A percentile compares a stretch with the other conserved stretches of the same genome.
These are phyloP conservation scores for Babylonia areolata DNA, from an alignment of 1,140 invertebrate species.

Conservation along the genomic window DNA sequence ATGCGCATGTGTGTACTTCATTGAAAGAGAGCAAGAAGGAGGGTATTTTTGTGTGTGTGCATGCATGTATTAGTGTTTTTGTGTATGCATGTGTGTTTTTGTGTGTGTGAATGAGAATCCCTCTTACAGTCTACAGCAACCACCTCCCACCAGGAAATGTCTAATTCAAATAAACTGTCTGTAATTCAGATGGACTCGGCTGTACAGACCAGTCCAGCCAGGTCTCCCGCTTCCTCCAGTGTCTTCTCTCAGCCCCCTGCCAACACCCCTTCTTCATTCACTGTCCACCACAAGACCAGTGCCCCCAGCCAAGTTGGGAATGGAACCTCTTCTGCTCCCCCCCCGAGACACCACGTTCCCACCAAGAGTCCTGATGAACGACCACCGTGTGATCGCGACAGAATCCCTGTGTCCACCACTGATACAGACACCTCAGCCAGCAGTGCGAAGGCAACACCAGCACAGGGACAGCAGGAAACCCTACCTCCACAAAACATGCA, in stretches of 20 bases:
- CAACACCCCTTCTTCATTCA: background rate
- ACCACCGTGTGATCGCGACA: background rate
- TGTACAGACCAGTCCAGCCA: background rate
- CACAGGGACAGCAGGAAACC: background rate
- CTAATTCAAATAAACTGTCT: background rate
- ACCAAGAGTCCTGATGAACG: background rate
- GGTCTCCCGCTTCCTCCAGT: background rate
- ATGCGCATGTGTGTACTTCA: too few species aligned
- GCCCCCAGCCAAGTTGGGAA: background rate
- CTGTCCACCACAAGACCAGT: background rate
- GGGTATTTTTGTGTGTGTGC: conserved; percentile 14
- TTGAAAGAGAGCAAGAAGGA: too few species aligned
- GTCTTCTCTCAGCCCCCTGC: background rate
- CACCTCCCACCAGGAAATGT: background rate
- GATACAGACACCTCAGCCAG: too few species aligned
- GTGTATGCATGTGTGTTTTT: conserved; percentile 7
- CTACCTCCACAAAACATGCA: background rate
- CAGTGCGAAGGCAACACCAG: background rate
- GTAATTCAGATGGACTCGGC: background rate
- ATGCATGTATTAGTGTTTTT: conserved; percentile 4
- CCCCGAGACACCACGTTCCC: background rate
- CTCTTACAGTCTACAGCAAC: background rate
- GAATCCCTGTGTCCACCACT: background rate
- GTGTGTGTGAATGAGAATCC: background rate
- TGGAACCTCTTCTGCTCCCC: background rate